phyloP scores from a whole-genome alignment of 2,888 invertebrate genomes.

The Cerceris rybyensis region DNA sequence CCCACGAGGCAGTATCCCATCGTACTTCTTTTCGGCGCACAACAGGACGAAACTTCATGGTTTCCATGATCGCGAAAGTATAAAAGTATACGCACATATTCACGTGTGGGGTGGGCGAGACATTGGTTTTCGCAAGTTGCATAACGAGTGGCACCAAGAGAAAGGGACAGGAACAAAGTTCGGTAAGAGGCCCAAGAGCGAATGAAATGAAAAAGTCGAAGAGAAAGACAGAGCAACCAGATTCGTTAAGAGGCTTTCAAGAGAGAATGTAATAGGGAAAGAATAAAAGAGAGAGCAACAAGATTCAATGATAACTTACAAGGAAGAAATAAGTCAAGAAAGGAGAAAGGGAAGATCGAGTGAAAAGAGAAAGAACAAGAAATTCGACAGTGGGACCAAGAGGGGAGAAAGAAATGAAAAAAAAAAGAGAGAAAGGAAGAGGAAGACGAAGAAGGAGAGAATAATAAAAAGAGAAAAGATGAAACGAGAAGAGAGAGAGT shows the following conservation, averaged over 20 bases:
- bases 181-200: conserved; percentile 23
- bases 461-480: neutral
- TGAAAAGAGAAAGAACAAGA: neutral
- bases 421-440: too few relatives aligned
- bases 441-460: neutral
- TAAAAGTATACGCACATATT: neutral
- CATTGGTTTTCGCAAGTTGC: conserved; percentile 49
- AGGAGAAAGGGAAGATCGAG: too few relatives aligned
- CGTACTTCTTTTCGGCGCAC: neutral
- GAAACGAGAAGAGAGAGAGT: neutral
- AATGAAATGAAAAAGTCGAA: neutral
- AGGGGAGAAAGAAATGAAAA: too few relatives aligned
- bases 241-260: too few relatives aligned
- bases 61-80: conserved; percentile 40
- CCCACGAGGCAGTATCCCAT: conserved; percentile 10
- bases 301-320: too few relatives aligned
- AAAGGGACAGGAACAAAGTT: conserved; percentile 13
- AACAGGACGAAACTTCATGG: conserved; percentile 16
- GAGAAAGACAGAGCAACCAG: conserved; percentile 1
- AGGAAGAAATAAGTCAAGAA: too few relatives aligned
- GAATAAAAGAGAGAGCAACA: too few relatives aligned
- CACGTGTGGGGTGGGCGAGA: conserved; percentile 16
- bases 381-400: neutral
- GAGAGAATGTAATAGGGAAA: too few relatives aligned
- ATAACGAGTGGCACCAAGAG: conserved; percentile 32